Evolutionary conservation across 2,113 vertebrate species (phyloP), one percentile per base, ranked within the genome.

Genomic region (Peromyscus polionotus): DNA sequence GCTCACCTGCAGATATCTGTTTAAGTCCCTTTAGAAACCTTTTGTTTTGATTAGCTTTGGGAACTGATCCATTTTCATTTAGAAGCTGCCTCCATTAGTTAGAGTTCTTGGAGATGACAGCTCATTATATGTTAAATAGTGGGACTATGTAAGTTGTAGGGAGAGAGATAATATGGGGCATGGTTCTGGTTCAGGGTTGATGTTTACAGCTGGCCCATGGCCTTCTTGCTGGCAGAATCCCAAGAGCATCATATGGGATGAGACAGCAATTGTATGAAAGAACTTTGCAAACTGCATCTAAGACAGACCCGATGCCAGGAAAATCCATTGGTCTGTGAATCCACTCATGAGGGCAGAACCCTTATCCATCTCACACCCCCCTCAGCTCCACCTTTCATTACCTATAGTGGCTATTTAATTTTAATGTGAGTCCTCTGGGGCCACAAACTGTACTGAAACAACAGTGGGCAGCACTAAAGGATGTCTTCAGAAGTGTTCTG

Each of bases 51-150:
- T 39, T 89, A 68, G 14, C 42, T 95, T 88, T 80, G 19, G 51
- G 39, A 31, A 48, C 68, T 91, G 33, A 93, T 13, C 92, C 24
- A 61, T 83, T 92, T 93, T 95, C 28, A 57, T 94, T 91, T 88
- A 91, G 33, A 93, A 75, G 36, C 67, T 91, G 10, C 83, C 48
- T 88, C 6, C 45, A 17, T 79, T 96, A 67, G 4, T 76, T 39
- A 24, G 59, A 22, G 70, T 93, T 93, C 22, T 9, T 39, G 5
- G 5, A 17, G 33, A n/a, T 48, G 72, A 89, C 24, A 70, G 89
- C 20, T 88, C 5, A 84, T 24, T 88, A 87, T 5, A 1, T 88
- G 24, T 80, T 84, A 92, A 88, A 75, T 73, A 88, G 68, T 36
- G 67, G 93, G 54, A 42, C 42, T 48, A 12, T 0, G 31, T 73